Evolutionary conservation across 2,888 invertebrate genomes (phyloP), one percentile per base, ranked within the genome.

Genomic region (Ametastegia equiseti): DNA sequence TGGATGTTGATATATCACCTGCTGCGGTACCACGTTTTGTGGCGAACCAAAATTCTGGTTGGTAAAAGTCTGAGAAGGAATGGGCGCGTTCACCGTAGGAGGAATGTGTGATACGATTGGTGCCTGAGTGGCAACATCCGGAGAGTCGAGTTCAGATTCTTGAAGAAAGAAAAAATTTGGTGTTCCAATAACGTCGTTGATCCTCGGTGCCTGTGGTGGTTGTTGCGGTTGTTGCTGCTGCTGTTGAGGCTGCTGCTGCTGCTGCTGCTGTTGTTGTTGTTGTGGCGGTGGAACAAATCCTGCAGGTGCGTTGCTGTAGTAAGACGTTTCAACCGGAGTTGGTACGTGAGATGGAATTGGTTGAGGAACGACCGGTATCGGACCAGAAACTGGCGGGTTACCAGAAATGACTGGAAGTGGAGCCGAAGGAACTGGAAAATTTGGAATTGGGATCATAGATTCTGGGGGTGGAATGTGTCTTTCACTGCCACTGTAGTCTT

Each of bases 141-240:
- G 95, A 77, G 96, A 95, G 90, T 97, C 97, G 84, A 97, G 93
- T 92, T 98, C 98, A 30, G 98, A 98, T 89, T 98, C 98, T 93
- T 98, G 97, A 81, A 98, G 93, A 91, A 97, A 97, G 91, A 94
- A 96, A 92, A 96, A 96, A 90, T 95, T 96, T 81, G 96, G 96
- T 7, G 94, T 94, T 39, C 96, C 96, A 85, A 96, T 94, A 42
- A 96, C 95, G 88, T 97, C 96, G 13, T 96, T 94, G 83, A 96
- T 94, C 3, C 96, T 96, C 83, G 94, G 93, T 2, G 92, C 91
- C 4, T 94, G 94, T 4, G 93, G 84, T 75, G 65, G 82, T 33
- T 75, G 86, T 82, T 30, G 88, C 67, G 81, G 86, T 67, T 86
- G 83, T 36, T 83, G 82, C 23, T 81, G 85, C 63, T 86, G 88